Base-by-base conservation (phyloP, 2,113 vertebrate species). In the Psammodynastes pulverulentus region DNA sequence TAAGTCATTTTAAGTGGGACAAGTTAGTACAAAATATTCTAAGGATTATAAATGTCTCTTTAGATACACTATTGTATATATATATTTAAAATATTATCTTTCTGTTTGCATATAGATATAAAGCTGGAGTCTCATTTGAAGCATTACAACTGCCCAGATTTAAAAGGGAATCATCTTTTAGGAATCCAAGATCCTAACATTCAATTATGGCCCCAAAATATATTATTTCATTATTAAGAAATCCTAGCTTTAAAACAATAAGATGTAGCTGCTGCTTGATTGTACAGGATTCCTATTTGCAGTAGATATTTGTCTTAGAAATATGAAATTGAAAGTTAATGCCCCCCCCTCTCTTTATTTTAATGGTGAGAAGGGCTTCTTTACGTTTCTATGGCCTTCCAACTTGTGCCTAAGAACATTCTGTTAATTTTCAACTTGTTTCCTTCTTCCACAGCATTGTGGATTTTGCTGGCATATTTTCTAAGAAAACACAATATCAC, bases 1-100 rank as follows among this genome's bases (percentile, higher is more conserved):
- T 67, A 67, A 34, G 62, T 67, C 62, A 67, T 92, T 72, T 24
- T 29, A 23, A 7, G 79, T 23, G 24, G 8, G 15, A 92, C 89
- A 72, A 45, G 45, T 62, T 91, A 46, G 62, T 43, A 87, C 54
- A 79, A 53, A 87, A 88, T 43, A 92, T 79, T 72, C 26, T 26
- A 79, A 26, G 84, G 45, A 34, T 58, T 84, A 49, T 23, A 39
- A 26, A 34, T 58, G 45, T 92, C 45, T n/a, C 24, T 86, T 85
- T 34, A 51, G 34, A 56, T 39, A 56, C 34, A 86, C 4, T 56
- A 58, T 51, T 86, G 39, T 21, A 46, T 49, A 43, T 39, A 10
- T 92, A n/a, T n/a, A n/a, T 86, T 51, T 29, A 85, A 88, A 58
- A 92, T 49, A 51, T 86, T 92, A 39, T 86, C 29, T 46, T 19